Evolutionary conservation across 1,140 invertebrate species (phyloP).

Genomic region (Scaptodrosophila lebanonensis): DNA sequence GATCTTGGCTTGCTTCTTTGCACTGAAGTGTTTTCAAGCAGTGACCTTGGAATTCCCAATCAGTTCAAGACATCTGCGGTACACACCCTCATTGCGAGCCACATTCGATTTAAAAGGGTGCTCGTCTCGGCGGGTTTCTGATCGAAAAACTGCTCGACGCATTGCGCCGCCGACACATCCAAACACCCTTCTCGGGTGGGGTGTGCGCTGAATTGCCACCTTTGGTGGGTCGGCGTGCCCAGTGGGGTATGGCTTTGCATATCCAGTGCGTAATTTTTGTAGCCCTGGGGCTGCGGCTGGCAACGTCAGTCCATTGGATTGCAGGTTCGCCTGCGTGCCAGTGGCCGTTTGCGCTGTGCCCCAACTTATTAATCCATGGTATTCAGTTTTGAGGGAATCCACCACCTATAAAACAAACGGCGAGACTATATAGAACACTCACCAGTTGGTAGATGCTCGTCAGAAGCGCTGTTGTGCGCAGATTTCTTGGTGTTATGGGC

Average conservation of each 20-base stretch:
- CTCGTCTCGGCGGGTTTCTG: conserved; percentile 53
- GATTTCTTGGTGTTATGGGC: conserved; percentile 62
- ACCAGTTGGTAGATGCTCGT: conserved; percentile 74
- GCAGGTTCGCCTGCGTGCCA: conserved; percentile 45
- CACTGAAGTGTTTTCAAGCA: background rate
- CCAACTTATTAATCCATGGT: conserved; percentile 23
- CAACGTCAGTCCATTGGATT: conserved; percentile 21
- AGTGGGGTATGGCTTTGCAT: conserved; percentile 77
- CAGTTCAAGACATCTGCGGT: conserved; percentile 7
- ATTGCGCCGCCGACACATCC: conserved; percentile 54
- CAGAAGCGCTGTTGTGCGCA: conserved; percentile 64
- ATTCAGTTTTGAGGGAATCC: background rate
- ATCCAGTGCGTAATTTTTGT: conserved; percentile 76
- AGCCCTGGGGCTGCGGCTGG: conserved; percentile 50
- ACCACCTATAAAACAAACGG: conserved; percentile 16
- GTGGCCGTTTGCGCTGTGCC: conserved; percentile 43
- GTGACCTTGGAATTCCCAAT: conserved; percentile 44
- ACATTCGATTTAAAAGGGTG: conserved; percentile 45
- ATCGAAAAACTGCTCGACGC: conserved; percentile 40
- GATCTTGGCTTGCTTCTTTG: too few relatives aligned
- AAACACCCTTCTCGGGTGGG: conserved; percentile 21
- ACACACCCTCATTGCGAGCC: fast-evolving
- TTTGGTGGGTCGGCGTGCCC: conserved; percentile 40
- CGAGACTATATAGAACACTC: conserved; percentile 21
- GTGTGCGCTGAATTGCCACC: conserved; percentile 55